Evolutionary conservation across 2,113 vertebrate genomes (phyloP).

Genomic region (Catharus fuscescens): DNA sequence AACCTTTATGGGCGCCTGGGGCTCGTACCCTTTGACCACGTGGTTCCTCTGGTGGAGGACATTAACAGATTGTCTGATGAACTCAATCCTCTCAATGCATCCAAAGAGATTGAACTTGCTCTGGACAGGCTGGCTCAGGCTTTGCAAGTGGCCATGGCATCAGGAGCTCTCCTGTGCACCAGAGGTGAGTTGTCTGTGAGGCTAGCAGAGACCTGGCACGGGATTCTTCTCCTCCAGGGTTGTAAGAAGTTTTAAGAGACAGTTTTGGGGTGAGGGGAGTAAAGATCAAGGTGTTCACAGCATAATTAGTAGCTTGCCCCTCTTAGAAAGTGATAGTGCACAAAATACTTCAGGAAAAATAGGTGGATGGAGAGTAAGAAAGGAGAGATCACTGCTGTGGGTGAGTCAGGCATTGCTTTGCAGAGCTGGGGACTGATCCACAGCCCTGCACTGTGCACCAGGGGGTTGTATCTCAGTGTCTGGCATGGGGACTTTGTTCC

Average conservation of each 20-base stretch:
- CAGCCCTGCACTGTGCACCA: not conserved
- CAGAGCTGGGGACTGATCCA: not conserved
- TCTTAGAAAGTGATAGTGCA: not conserved
- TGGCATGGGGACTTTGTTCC: not conserved
- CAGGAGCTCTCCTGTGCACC: conserved; percentile 90
- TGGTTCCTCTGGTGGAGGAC: conserved; percentile 89
- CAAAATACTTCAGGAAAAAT: not conserved
- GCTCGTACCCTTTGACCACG: conserved; percentile 88
- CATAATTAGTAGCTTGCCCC: not conserved
- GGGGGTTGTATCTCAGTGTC: not conserved
- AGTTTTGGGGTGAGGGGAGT: not conserved
- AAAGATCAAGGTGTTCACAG: not conserved
- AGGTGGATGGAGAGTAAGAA: not conserved
- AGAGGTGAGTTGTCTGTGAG: conserved; percentile 76
- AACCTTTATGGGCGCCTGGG: conserved; percentile 91
- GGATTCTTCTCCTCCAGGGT: not conserved
- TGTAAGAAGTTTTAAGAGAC: not conserved
- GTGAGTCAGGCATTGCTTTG: not conserved
- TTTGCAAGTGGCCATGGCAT: conserved; percentile 93
- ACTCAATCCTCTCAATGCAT: conserved; percentile 81
- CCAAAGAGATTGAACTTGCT: conserved; percentile 87
- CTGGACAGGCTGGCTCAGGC: conserved; percentile 94
- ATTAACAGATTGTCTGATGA: conserved; percentile 85
- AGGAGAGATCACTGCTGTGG: not conserved
- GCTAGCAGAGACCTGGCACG: not conserved